A percentile compares a stretch with the other conserved stretches of the same genome.
phyloP scores from a whole-genome alignment of 1,140 invertebrate genomes.

The Rhizoglyphus robini region DNA sequence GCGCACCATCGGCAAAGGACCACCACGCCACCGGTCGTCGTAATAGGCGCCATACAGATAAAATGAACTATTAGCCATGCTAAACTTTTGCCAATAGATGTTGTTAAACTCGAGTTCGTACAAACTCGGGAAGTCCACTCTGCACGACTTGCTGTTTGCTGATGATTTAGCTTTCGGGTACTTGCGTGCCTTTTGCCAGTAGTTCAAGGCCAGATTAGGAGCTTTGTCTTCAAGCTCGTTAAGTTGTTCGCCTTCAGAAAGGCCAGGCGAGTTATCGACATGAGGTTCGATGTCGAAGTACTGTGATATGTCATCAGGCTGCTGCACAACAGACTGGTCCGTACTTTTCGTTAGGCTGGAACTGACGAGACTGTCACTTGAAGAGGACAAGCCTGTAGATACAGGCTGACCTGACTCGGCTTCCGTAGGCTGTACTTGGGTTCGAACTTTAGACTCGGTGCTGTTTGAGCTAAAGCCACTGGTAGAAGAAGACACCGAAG shows the following conservation, averaged over 20 bases:
- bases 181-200: constrained; percentile 23
- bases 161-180: constrained; percentile 15
- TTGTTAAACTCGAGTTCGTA: constrained; percentile 67
- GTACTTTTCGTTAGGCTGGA: background rate
- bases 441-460: background rate
- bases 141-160: constrained; percentile 50
- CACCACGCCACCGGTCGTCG: constrained; percentile 58
- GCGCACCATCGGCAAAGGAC: constrained; percentile 60
- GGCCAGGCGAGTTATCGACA: constrained; percentile 48
- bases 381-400: background rate
- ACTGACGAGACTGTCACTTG: background rate
- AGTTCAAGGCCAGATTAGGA: constrained; percentile 28
- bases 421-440: too few relatives aligned
- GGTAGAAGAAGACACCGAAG: background rate
- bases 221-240: constrained; percentile 41
- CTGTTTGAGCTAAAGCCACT: background rate
- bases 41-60: constrained; percentile 78
- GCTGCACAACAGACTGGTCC: constrained; percentile 9
- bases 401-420: too few relatives aligned
- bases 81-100: constrained; percentile 71
- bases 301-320: constrained; percentile 26
- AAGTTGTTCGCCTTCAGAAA: constrained; percentile 59
- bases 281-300: constrained; percentile 39
- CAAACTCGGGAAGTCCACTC: constrained; percentile 63
- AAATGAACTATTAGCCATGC: constrained; percentile 56